Base-by-base conservation (phyloP, 2,113 vertebrate genomes). In the Seriola dumerili region DNA sequence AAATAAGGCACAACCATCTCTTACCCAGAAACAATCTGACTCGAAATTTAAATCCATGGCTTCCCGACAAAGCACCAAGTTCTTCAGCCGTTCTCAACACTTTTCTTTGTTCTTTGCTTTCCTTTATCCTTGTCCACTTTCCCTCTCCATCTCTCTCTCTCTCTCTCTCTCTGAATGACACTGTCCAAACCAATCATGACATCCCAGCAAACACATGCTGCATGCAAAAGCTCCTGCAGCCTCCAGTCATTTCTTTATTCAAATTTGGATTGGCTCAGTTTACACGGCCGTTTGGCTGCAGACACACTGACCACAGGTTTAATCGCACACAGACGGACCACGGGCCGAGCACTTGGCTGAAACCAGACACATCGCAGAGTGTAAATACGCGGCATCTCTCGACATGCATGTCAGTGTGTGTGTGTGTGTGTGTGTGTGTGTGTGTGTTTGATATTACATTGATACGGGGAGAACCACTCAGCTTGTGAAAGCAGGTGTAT, bases 11-110 rank as follows among this genome's bases (percentile, higher is more conserved):
- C 21, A 55, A 42, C 3, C 3, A n/a, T 78, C 12, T 67, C 93
- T 91, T 88, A 94, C 91, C 91, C 88, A 91, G 75, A 94, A 81
- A 55, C 88, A 91, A n/a, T 80, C 82, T 48, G 72, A 65, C 58
- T 87, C 40, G 1, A 52, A 80, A 69, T 62, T 32, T 21, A 81
- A 85, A 75, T 16, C 72, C 89, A 92, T 91, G 64, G 44, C 55
- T 58, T 62, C 55, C 46, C 40, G 54, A 23, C 48, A 32, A 42
- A n/a, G 4, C 19, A 42, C 5, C 21, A 58, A 69, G 29, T 29
- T 29, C 29, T 29, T 29, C 29, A 29, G 29, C 29, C 29, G 29
- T 29, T 29, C 29, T 29, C 29, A 29, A 29, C 29, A 29, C 29
- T 29, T 29, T 3, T 29, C 29, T 29, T 29, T 29, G 29, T 29